These are phyloP conservation scores for Zosterops lateralis DNA, from an alignment of 2,113 vertebrate species.

Conservation along the genomic window DNA sequence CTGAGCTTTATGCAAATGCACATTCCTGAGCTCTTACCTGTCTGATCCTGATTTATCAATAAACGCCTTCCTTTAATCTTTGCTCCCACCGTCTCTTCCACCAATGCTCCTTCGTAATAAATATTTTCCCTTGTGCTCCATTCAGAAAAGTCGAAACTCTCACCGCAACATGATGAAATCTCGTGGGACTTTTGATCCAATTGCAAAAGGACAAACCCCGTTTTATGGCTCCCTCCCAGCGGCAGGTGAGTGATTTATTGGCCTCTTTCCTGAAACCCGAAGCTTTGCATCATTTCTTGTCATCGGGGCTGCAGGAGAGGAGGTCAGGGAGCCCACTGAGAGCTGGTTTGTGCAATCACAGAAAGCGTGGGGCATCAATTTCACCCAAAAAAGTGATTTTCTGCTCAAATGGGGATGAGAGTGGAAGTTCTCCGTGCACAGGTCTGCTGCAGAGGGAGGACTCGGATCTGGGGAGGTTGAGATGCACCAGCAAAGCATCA, in stretches of 20 bases:
- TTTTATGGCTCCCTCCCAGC: background rate
- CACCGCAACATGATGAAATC: background rate
- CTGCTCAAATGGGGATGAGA: background rate
- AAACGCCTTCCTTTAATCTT: background rate
- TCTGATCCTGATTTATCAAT: background rate
- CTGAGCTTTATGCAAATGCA: background rate
- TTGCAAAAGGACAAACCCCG: background rate
- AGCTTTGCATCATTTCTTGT: background rate
- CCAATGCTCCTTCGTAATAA: background rate
- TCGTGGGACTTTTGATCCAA: background rate
- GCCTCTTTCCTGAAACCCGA: background rate
- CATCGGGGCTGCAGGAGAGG: background rate
- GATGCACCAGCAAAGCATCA: background rate
- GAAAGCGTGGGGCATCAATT: too few relatives aligned
- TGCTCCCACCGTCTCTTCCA: background rate
- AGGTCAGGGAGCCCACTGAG: background rate
- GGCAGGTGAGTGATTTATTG: background rate
- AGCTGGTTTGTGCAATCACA: too few relatives aligned
- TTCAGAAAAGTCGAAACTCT: background rate
- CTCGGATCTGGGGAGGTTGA: background rate
- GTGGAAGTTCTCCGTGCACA: background rate
- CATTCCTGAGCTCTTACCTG: slow-evolving; percentile 14
- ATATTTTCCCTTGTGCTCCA: background rate
- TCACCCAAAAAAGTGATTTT: background rate
- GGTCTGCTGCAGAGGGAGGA: background rate